Evolutionary conservation across 2,888 invertebrate species (phyloP), one percentile per base, ranked within the genome.

Genomic region (Drosophila imparisetae): DNA sequence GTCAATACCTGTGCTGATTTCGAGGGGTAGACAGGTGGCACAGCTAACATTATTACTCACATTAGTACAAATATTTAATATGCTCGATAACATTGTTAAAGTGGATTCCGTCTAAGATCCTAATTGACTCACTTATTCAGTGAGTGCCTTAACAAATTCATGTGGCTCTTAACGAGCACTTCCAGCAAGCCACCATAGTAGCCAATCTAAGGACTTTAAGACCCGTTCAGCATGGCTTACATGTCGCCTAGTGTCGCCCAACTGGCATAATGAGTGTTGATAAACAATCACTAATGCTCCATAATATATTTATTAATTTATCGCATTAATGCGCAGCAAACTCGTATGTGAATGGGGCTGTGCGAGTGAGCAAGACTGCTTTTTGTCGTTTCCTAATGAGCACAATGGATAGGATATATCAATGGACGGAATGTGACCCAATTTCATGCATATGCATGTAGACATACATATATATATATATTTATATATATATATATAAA

Each of bases 301-400:
- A 77, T 69, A 83, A 88, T 88, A 83, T 81, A 83, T 78, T 60
- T 60, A 76, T 70, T 75, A 48, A 71, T 71, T 81, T 73, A 83
- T 88, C 78, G 72, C 78, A 72, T 70, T 82, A 84, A 87, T 86
- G 78, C 81, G 71, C 65, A 50, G 66, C 68, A 78, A 80, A 49
- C n/a, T n/a, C 38, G 42, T 4, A 49, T 53, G 49, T 49, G 48
- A 69, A 40, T 48, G 50, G 32, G 34, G 11, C 27, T 49, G 6
- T 42, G 42, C 21, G 32, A 54, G 36, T 67, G 53, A 38, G 36
- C 48, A 21, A 45, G 4, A 45, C 8, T 21, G 13, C 2, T 18
- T 18, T 21, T 42, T 40, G 3, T 32, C 11, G 11, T 34, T 38
- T 15, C 21, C 21, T 45, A 45, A 45, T 45, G 21, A 24, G 13